phyloP scores from a whole-genome alignment of 1,140 invertebrate genomes.

The Eufriesea mexicana region DNA sequence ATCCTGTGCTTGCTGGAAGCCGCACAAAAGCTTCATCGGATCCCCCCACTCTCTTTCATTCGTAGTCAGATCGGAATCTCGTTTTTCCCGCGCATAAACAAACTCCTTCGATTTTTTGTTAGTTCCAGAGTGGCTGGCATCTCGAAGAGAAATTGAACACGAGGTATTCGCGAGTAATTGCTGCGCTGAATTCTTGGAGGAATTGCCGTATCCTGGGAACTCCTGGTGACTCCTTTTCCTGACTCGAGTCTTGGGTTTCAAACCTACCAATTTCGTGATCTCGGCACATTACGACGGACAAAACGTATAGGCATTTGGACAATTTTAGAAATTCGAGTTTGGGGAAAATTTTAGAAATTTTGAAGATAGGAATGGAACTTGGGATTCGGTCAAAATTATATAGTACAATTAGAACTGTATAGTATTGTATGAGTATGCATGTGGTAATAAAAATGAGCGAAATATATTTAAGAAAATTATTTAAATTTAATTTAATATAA shows the following conservation, averaged over 20 bases:
- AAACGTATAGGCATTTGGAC: too few relatives aligned
- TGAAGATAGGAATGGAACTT: too few relatives aligned
- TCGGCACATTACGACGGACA: not conserved
- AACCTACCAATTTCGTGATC: not conserved
- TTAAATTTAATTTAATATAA: too few relatives aligned
- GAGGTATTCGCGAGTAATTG: not conserved
- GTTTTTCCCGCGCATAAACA: not conserved
- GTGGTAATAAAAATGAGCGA: too few relatives aligned
- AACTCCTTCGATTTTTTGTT: conserved; percentile 9
- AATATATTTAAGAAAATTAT: too few relatives aligned
- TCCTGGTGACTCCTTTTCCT: not conserved
- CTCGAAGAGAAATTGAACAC: not conserved
- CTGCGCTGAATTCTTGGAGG: not conserved
- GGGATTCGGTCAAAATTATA: too few relatives aligned
- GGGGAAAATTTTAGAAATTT: not conserved
- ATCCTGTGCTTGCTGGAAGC: not conserved
- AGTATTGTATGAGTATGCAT: too few relatives aligned
- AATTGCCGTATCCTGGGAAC: not conserved
- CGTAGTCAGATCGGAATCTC: not conserved
- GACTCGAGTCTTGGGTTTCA: not conserved
- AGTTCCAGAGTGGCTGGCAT: not conserved
- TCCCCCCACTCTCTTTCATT: not conserved
- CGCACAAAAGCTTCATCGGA: not conserved
- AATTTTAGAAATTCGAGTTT: too few relatives aligned
- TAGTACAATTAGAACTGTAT: too few relatives aligned